A percentile compares a stretch with the other conserved stretches of the same genome.
phyloP scores from a whole-genome alignment of 2,113 vertebrate species.

The Rattus norvegicus region DNA sequence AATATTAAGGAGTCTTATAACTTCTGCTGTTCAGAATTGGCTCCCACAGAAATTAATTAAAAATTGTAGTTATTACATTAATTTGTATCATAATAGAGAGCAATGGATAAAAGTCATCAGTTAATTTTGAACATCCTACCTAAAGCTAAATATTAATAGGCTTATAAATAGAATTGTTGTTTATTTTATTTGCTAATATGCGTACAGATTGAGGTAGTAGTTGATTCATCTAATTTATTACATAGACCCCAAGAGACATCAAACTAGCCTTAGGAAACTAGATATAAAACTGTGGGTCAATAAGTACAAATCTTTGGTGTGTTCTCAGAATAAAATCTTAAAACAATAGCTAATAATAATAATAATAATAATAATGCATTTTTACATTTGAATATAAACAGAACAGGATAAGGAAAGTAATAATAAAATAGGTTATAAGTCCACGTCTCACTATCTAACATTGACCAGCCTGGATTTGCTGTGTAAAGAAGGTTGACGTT shows the following conservation, averaged over 20 bases:
- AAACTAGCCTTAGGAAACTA: not conserved
- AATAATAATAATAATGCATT: not conserved
- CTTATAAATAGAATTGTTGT: not conserved
- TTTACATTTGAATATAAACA: not conserved
- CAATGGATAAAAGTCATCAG: not conserved
- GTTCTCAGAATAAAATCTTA: not conserved
- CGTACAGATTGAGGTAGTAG: not conserved
- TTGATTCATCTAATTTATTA: not conserved
- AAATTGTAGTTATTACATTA: not conserved
- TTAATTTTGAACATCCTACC: not conserved
- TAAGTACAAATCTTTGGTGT: not conserved
- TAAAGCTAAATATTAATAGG: not conserved
- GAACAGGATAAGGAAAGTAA: not conserved
- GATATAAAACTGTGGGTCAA: not conserved
- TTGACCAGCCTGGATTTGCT: not conserved
- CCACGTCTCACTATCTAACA: not conserved
- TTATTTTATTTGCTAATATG: not conserved
- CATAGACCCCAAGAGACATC: not conserved
- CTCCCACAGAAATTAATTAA: not conserved
- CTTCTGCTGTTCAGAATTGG: not conserved
- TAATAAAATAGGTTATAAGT: not conserved
- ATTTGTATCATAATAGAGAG: not conserved
- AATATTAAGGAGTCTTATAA: not conserved
- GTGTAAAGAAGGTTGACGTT: not conserved
- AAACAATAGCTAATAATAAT: not conserved